Base-by-base conservation (phyloP, 1,140 invertebrate species). In the Sinella curviseta region DNA sequence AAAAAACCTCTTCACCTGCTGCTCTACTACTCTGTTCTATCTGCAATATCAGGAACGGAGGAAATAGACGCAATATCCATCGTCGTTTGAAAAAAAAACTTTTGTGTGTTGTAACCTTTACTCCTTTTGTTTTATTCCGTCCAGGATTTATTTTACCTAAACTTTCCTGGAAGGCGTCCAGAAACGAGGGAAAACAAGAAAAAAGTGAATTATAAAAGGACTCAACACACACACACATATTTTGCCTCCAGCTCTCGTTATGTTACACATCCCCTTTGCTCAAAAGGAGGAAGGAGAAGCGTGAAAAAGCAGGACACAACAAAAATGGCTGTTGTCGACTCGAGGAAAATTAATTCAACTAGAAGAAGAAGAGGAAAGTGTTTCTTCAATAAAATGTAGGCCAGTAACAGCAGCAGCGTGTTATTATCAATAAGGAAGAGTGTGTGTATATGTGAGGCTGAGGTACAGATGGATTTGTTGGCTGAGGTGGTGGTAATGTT, bases 311-410 rank as follows among this genome's bases (percentile, higher is more conserved):
- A 33, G 65, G 26, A 70, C 65, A 70, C 26, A 70, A 70, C 26
- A 31, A 70, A 70, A 70, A 70, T 26, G 12, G 26, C 31, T 70
- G 12, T 60, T 26, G 57, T n/a, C 65, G 31, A 70, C 28, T 70
- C n/a, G 65, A 70, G 28, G 8, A 70, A 70, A 70, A 70, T 33
- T 70, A 70, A 70, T 70, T 70, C 57, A n/a, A 65, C 57, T 65
- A 16, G 26, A 26, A 65, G 57, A 65, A 26, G 39, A 48, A 48
- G 39, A 65, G 16, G 14, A 65, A 8, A 65, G 57, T 65, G 57
- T 65, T 14, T 26, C 39, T 48, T 48, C 39, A 20, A 48, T 48
- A 48, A 48, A 65, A 65, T 65, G 57, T 65, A 26, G 57, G 57
- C 57, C 57, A 48, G 39, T 48, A 48, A 20, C 39, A 12, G 39